Conservation (phyloP, 2,888 invertebrate genomes). For the Phengaris alcon region DNA sequence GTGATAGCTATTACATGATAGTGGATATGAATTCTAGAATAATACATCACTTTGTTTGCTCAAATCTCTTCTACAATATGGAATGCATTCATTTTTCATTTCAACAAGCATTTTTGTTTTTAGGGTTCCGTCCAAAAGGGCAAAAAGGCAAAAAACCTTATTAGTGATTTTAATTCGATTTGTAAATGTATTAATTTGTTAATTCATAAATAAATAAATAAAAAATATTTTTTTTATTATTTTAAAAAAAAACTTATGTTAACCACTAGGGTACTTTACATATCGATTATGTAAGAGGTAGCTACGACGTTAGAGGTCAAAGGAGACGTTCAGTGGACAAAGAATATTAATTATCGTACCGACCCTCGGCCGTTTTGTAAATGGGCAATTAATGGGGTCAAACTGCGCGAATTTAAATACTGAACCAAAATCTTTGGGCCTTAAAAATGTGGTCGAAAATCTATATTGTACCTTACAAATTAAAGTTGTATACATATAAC, state of each 20-base stretch:
- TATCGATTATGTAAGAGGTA: conserved; percentile 30
- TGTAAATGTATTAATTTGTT: too few species aligned
- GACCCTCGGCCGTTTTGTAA: not conserved
- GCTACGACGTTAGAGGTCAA: conserved; percentile 12
- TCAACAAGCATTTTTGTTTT: too few species aligned
- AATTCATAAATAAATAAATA: too few species aligned
- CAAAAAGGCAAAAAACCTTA: too few species aligned
- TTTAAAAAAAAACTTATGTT: too few species aligned
- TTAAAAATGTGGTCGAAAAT: not conserved
- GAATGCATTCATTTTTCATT: too few species aligned
- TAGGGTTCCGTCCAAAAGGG: too few species aligned
- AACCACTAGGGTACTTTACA: not conserved
- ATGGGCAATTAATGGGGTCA: conserved; percentile 15
- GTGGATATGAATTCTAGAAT: not conserved
- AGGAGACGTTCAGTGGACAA: conserved; percentile 11
- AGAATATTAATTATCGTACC: conserved; percentile 9
- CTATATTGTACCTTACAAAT: too few species aligned
- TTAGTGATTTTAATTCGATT: too few species aligned
- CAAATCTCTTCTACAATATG: not conserved
- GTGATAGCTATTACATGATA: conserved; percentile 24
- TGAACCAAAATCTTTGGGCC: not conserved
- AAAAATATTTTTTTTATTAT: too few species aligned
- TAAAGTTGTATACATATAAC: not conserved
- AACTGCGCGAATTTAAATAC: conserved; percentile 6
- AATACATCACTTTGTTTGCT: not conserved